phyloP scores from a whole-genome alignment of 1,140 invertebrate species.

The Arion vulgaris region DNA sequence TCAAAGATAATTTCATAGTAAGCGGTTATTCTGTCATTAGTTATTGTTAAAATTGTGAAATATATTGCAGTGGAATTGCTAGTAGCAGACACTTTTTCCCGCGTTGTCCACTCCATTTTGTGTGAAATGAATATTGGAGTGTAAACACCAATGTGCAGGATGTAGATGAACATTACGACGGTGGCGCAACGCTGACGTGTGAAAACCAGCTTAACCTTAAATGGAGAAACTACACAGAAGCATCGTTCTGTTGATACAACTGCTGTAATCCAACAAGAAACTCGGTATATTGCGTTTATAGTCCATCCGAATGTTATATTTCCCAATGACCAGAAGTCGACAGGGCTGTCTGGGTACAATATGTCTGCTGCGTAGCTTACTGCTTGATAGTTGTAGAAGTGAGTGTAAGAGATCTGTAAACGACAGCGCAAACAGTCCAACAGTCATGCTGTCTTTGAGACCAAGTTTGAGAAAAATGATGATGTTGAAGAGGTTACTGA shows the following conservation, averaged over 20 bases:
- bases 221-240: slow-evolving; percentile 12
- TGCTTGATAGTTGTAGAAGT: not conserved
- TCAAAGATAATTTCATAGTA: not conserved
- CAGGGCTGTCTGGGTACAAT: not conserved
- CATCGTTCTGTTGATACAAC: not conserved
- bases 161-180: not conserved
- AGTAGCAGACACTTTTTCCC: too few relatives aligned
- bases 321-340: not conserved
- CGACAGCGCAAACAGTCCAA: not conserved
- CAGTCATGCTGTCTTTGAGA: slow-evolving; percentile 14
- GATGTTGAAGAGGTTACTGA: not conserved
- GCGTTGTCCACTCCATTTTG: not conserved
- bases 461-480: not conserved
- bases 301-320: not conserved
- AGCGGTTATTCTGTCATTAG: not conserved
- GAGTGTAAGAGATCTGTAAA: not conserved
- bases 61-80: not conserved
- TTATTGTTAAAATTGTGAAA: not conserved
- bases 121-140: not conserved
- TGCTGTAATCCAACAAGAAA: slow-evolving; percentile 16
- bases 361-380: not conserved
- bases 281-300: not conserved
- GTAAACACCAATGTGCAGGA: not conserved
- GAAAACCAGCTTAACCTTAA: not conserved
- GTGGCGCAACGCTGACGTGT: not conserved